Conservation (phyloP, 1,140 invertebrate species). For the Plectrocnemia conspersa region DNA sequence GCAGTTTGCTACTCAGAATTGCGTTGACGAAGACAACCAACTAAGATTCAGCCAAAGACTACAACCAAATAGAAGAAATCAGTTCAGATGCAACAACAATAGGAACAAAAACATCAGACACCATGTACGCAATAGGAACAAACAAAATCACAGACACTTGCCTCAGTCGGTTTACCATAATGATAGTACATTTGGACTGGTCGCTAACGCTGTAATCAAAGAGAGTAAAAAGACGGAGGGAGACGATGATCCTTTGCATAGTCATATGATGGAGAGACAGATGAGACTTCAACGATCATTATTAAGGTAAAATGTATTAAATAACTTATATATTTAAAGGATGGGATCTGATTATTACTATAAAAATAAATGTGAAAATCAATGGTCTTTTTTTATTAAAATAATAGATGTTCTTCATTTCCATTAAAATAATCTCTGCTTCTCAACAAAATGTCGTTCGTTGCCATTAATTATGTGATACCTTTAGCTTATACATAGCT, state of each 20-base stretch:
- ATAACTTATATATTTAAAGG: too few species aligned
- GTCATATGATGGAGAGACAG: slow-evolving; percentile 7
- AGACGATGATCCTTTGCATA: background rate
- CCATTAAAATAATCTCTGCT: too few species aligned
- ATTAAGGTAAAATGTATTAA: slow-evolving; percentile 14
- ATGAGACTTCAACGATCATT: slow-evolving; percentile 27
- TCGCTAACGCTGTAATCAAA: slow-evolving; percentile 14
- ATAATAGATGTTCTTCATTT: too few species aligned
- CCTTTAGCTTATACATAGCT: too few species aligned
- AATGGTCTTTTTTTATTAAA: too few species aligned
- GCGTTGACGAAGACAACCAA: slow-evolving; percentile 1
- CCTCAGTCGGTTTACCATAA: background rate
- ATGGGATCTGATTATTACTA: too few species aligned
- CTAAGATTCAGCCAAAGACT: slow-evolving; percentile 27
- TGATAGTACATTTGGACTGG: slow-evolving; percentile 2
- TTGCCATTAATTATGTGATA: too few species aligned
- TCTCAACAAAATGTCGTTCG: too few species aligned
- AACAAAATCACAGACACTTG: slow-evolving; percentile 4
- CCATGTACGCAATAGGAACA: slow-evolving; percentile 21
- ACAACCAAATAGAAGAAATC: slow-evolving; percentile 22
- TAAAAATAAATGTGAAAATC: too few species aligned
- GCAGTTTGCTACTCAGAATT: background rate
- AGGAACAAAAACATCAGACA: slow-evolving; percentile 14
- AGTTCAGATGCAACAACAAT: slow-evolving; percentile 16
- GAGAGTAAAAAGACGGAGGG: slow-evolving; percentile 11